Percentiles rank a stretch among this genome's conserved stretches.
Conservation (phyloP, 2,113 vertebrate species). For the Gallinago media region DNA sequence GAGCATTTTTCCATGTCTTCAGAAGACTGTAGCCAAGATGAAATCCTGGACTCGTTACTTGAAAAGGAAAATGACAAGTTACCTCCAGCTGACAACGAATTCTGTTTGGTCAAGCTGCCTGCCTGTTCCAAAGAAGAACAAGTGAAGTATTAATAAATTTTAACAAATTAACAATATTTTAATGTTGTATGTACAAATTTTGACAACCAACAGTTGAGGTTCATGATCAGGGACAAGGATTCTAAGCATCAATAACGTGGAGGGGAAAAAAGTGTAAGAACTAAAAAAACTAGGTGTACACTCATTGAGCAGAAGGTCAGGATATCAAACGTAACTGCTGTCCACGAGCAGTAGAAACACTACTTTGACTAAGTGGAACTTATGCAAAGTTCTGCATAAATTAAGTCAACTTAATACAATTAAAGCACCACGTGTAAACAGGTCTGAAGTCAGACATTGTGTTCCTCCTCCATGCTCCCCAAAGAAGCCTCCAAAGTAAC, state of each 20-base stretch:
- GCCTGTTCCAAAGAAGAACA: conserved; percentile 75
- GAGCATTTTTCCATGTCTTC: conserved; percentile 96
- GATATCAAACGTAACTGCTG: background rate
- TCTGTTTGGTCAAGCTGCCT: conserved; percentile 85
- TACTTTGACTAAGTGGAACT: too few relatives aligned
- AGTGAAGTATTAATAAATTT: background rate
- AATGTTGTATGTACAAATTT: background rate
- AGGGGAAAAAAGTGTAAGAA: background rate
- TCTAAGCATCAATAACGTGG: background rate
- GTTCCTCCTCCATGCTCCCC: background rate
- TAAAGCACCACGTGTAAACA: background rate
- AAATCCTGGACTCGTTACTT: conserved; percentile 86
- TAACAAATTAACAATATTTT: background rate
- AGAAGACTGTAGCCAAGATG: conserved; percentile 92
- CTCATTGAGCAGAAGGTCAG: background rate
- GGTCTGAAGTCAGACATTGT: background rate
- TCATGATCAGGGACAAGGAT: background rate
- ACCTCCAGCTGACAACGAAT: conserved; percentile 80
- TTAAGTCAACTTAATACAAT: background rate
- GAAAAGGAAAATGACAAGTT: conserved; percentile 81
- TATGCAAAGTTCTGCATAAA: background rate
- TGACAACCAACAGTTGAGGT: background rate
- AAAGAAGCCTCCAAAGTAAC: background rate
- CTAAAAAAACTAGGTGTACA: background rate
- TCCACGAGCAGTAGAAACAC: background rate